Percentiles rank a stretch among this genome's conserved stretches.
These are phyloP conservation scores for Drosophila miranda DNA, from an alignment of 1,140 invertebrate genomes.

Conservation along the genomic window DNA sequence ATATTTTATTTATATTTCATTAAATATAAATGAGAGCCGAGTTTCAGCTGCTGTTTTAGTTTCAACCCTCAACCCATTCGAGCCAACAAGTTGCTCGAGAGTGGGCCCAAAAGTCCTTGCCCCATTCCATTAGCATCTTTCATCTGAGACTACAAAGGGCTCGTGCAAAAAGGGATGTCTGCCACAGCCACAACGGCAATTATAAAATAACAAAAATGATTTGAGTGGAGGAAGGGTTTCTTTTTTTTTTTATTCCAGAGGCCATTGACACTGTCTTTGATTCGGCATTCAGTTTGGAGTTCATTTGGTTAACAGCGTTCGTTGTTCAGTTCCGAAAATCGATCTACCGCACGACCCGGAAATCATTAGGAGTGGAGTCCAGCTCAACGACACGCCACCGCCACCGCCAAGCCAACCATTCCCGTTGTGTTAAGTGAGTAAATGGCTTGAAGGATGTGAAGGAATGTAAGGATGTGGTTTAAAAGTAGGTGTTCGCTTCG, in stretches of 20 bases:
- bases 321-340: conserved; percentile 16
- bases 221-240: no score
- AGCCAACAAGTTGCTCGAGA: conserved; percentile 35
- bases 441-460: no score
- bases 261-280: conserved; percentile 36
- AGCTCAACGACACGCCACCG: neutral
- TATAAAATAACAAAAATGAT: conserved; percentile 50
- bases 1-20: conserved; percentile 73
- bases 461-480: neutral
- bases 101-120: neutral
- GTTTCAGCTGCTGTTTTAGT: conserved; percentile 22
- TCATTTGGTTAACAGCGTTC: conserved; percentile 19
- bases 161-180: neutral
- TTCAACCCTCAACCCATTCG: conserved; percentile 5
- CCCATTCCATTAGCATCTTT: no score
- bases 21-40: conserved; percentile 68
- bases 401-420: no score
- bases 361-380: conserved; percentile 14
- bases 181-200: conserved; percentile 44
- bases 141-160: conserved; percentile 29
- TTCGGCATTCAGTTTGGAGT: conserved; percentile 20
- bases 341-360: conserved; percentile 32
- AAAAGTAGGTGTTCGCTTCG: neutral
- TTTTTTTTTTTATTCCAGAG: conserved; percentile 21
- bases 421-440: no score